phyloP scores from a whole-genome alignment of 1,140 invertebrate species.

The Ceratina japonica region DNA sequence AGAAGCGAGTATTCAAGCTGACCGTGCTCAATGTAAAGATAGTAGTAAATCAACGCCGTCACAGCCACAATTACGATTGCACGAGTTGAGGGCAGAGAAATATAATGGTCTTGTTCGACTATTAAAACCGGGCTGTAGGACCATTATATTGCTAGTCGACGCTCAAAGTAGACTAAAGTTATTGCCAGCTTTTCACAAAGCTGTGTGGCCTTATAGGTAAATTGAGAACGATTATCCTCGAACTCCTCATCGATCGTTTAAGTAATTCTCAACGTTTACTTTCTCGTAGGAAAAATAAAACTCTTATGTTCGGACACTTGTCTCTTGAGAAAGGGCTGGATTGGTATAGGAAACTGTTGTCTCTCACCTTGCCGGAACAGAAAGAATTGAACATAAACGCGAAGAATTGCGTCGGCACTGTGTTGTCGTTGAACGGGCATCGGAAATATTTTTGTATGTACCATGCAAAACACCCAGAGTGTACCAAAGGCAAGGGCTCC shows the following conservation, averaged over 20 bases:
- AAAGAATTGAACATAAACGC: conserved; percentile 95
- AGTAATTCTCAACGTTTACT: background rate
- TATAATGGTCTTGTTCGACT: conserved; percentile 96
- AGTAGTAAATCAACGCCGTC: conserved; percentile 76
- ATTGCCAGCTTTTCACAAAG: conserved; percentile 93
- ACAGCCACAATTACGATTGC: conserved; percentile 88
- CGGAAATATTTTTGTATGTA: conserved; percentile 99
- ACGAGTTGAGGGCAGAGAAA: conserved; percentile 96
- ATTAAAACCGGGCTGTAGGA: conserved; percentile 96
- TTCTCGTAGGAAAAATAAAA: conserved; percentile 88
- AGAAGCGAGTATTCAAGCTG: conserved; percentile 87
- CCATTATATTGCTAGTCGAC: conserved; percentile 94
- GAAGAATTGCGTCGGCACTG: conserved; percentile 97
- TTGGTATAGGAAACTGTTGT: conserved; percentile 95
- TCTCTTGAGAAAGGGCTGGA: conserved; percentile 93
- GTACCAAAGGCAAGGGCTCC: conserved; percentile 78
- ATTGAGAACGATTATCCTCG: background rate
- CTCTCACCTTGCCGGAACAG: conserved; percentile 89
- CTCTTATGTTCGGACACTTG: conserved; percentile 95
- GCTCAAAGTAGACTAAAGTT: conserved; percentile 91
- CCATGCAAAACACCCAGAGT: conserved; percentile 93
- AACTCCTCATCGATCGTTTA: background rate
- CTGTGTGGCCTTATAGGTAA: conserved; percentile 96
- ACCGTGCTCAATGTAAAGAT: conserved; percentile 77
- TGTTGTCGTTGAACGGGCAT: conserved; percentile 96